Percentiles rank a stretch among this genome's conserved stretches.
These are phyloP conservation scores for Dolomedes plantarius DNA, from an alignment of 2,888 invertebrate genomes.

Conservation along the genomic window DNA sequence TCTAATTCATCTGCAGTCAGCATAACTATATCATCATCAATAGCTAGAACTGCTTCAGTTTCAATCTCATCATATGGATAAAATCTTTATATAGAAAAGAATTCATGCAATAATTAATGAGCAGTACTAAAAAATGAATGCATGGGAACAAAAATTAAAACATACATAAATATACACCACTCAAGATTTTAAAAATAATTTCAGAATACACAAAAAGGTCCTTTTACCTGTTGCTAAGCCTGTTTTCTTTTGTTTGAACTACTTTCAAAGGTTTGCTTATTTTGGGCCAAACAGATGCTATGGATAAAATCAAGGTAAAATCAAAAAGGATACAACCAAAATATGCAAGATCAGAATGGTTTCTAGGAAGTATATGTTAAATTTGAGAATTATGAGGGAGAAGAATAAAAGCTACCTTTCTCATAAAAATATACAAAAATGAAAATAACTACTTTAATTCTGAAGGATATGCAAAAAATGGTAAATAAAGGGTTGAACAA, in stretches of 20 bases:
- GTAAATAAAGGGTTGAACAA: too few species aligned
- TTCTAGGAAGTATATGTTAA: too few species aligned
- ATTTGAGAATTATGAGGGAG: too few species aligned
- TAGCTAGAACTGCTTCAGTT: slow-evolving; percentile 95
- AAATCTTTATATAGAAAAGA: slow-evolving; percentile 81
- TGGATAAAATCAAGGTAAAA: slow-evolving; percentile 14
- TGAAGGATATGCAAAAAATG: too few species aligned
- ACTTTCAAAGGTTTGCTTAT: slow-evolving; percentile 92
- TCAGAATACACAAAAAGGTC: too few species aligned
- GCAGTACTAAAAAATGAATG: neutral
- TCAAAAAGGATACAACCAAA: too few species aligned
- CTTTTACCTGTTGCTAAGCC: slow-evolving; percentile 85
- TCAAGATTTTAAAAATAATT: neutral
- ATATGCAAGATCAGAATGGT: too few species aligned
- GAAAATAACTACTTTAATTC: too few species aligned
- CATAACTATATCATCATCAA: slow-evolving; percentile 98
- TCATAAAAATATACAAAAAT: too few species aligned
- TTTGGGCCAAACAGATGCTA: slow-evolving; percentile 92
- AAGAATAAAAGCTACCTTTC: too few species aligned
- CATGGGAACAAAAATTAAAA: neutral
- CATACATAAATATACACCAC: too few species aligned
- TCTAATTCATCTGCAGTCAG: slow-evolving; percentile 95
- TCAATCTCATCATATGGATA: slow-evolving; percentile 97
- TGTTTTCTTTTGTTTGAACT: slow-evolving; percentile 92
- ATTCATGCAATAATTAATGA: neutral